Evolutionary conservation across 2,888 invertebrate species (phyloP).

Genomic region (Kuschelorhynchus macadamiae): DNA sequence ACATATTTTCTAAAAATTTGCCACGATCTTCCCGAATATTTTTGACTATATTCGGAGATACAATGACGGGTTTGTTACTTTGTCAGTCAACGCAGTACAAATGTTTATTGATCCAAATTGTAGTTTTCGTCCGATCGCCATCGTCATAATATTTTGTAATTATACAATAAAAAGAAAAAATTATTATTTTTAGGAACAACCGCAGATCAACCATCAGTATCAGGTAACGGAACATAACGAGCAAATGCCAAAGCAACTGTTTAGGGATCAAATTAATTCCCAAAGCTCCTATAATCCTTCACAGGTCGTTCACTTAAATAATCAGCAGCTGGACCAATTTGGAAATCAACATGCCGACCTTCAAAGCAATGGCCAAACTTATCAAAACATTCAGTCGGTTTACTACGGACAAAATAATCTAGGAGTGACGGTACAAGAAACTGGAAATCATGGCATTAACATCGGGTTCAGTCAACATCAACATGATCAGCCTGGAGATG

Average conservation of each 20-base stretch:
- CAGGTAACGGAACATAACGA: slow-evolving; percentile 71
- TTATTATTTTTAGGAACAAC: slow-evolving; percentile 25
- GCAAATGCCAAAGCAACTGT: slow-evolving; percentile 10
- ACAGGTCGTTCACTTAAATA: not conserved
- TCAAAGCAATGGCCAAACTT: slow-evolving; percentile 13
- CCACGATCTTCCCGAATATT: too few species aligned
- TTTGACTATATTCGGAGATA: too few species aligned
- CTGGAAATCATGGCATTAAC: slow-evolving; percentile 32
- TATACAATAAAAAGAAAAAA: too few species aligned
- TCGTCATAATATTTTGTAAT: too few species aligned
- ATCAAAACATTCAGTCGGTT: slow-evolving; percentile 27
- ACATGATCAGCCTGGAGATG: slow-evolving; percentile 5
- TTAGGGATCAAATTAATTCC: slow-evolving; percentile 27
- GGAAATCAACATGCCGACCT: slow-evolving; percentile 15
- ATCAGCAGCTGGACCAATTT: slow-evolving; percentile 7
- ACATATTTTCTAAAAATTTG: too few species aligned
- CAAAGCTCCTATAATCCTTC: not conserved
- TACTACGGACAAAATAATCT: slow-evolving; percentile 11
- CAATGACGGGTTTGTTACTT: too few species aligned
- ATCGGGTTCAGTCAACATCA: slow-evolving; percentile 26
- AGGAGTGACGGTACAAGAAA: slow-evolving; percentile 24
- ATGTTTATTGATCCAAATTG: too few species aligned
- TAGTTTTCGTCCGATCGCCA: too few species aligned
- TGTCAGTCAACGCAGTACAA: too few species aligned
- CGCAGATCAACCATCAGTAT: slow-evolving; percentile 65